Evolutionary conservation across 2,888 invertebrate species (phyloP).

Genomic region (Papilio elwesi): DNA sequence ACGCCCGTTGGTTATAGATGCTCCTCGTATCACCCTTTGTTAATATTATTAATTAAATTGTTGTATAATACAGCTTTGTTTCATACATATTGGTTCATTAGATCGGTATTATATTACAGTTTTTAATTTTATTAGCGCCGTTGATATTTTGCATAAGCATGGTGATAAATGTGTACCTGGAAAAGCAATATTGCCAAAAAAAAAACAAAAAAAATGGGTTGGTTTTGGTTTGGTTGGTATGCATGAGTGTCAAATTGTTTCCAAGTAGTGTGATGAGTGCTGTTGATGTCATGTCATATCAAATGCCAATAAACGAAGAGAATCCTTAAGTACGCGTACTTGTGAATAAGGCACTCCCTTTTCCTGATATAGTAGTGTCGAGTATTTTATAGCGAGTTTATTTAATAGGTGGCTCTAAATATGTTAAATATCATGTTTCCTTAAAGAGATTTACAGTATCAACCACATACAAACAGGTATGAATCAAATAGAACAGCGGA

Average conservation of each 20-base stretch:
- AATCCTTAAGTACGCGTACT: conserved; percentile 41
- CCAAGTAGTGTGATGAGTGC: not conserved
- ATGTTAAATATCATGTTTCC: conserved; percentile 23
- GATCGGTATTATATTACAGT: too few relatives aligned
- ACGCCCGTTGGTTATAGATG: too few relatives aligned
- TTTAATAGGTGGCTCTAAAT: conserved; percentile 6
- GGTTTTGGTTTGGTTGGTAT: conserved; percentile 12
- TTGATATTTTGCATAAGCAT: too few relatives aligned
- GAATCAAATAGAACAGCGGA: conserved; percentile 22
- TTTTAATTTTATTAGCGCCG: too few relatives aligned
- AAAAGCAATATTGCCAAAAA: too few relatives aligned
- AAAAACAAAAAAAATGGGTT: too few relatives aligned
- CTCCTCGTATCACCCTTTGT: too few relatives aligned
- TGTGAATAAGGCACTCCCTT: conserved; percentile 47
- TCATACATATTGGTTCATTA: too few relatives aligned
- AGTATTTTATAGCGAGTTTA: conserved; percentile 15
- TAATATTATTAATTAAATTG: too few relatives aligned
- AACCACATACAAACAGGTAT: conserved; percentile 30
- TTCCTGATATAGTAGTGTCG: conserved; percentile 38
- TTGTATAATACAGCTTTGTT: too few relatives aligned
- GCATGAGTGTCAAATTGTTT: conserved; percentile 26
- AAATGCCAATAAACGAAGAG: conserved; percentile 35
- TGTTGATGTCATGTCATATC: conserved; percentile 28
- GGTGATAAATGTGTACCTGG: too few relatives aligned
- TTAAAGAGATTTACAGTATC: conserved; percentile 11